Evolutionary conservation across 1,140 invertebrate species (phyloP).

Genomic region (Cotesia vestalis): DNA sequence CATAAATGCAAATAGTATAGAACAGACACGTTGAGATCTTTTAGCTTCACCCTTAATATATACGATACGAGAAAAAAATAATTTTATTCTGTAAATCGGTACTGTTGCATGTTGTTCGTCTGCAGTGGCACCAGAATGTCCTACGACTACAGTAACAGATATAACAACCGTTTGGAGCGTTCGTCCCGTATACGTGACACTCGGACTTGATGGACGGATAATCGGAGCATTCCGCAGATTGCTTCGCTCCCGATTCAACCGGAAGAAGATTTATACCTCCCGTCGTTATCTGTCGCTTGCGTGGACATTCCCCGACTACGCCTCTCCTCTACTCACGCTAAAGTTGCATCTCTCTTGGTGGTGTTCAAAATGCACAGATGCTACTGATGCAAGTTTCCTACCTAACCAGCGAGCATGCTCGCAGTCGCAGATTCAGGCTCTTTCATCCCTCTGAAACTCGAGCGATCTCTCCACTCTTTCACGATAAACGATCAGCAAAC

Average conservation of each 20-base stretch:
- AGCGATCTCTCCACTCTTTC: slow-evolving; percentile 28
- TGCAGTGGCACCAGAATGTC: slow-evolving; percentile 8
- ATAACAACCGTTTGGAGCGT: slow-evolving; percentile 14
- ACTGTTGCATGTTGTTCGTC: slow-evolving; percentile 7
- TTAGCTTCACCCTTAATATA: not conserved
- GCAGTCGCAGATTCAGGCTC: slow-evolving; percentile 37
- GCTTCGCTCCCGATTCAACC: slow-evolving; percentile 60
- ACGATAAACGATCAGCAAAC: slow-evolving; percentile 46
- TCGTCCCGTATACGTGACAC: slow-evolving; percentile 34
- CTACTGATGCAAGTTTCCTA: too few species aligned
- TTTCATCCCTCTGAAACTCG: not conserved
- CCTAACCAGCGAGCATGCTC: too few species aligned
- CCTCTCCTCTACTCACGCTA: not conserved
- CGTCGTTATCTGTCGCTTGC: slow-evolving; percentile 60
- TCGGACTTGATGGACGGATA: slow-evolving; percentile 63
- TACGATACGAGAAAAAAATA: not conserved
- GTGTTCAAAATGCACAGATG: slow-evolving; percentile 44
- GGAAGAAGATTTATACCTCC: slow-evolving; percentile 66
- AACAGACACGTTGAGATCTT: not conserved
- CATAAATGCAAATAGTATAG: not conserved
- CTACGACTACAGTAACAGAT: slow-evolving; percentile 22
- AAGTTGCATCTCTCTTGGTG: slow-evolving; percentile 33
- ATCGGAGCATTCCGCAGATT: slow-evolving; percentile 65
- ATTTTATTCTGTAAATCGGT: not conserved
- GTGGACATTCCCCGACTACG: slow-evolving; percentile 30